These are phyloP conservation scores for Graphium colonna DNA, from an alignment of 2,888 invertebrate genomes.

Conservation along the genomic window DNA sequence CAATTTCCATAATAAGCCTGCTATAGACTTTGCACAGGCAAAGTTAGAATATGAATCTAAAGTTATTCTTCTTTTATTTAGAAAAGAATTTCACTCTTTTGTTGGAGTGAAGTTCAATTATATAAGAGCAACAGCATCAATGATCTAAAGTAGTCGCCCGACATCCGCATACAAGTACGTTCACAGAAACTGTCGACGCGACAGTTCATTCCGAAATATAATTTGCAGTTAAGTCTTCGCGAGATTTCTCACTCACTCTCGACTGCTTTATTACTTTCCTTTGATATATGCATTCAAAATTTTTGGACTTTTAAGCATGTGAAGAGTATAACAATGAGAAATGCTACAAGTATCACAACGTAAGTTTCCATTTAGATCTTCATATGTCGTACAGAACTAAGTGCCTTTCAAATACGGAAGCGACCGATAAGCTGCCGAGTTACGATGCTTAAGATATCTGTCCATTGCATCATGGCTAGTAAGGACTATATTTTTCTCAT, in stretches of 20 bases:
- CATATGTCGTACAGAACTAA: neutral
- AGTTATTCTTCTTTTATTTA: too few relatives aligned
- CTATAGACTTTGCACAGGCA: too few relatives aligned
- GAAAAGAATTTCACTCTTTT: too few relatives aligned
- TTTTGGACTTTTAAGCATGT: neutral
- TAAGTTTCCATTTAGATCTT: neutral
- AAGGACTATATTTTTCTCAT: too few relatives aligned
- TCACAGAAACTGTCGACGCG: constrained; percentile 16
- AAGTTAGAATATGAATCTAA: too few relatives aligned
- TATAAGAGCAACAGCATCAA: too few relatives aligned
- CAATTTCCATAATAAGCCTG: constrained; percentile 6
- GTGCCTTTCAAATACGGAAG: neutral
- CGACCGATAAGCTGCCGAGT: neutral
- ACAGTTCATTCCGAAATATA: constrained; percentile 45
- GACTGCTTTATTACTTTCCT: neutral
- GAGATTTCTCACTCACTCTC: constrained; percentile 47
- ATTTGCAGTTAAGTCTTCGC: constrained; percentile 58
- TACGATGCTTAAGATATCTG: neutral
- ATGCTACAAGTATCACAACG: neutral
- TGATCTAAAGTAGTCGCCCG: too few relatives aligned
- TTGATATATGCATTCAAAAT: too few relatives aligned
- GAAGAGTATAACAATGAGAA: neutral
- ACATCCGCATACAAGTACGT: too few relatives aligned
- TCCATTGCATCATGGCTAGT: too few relatives aligned
- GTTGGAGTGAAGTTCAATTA: too few relatives aligned